Percentiles rank a stretch among this genome's conserved stretches.
Conservation (phyloP, 2,888 invertebrate genomes). For the Monoplex corrugatus region DNA sequence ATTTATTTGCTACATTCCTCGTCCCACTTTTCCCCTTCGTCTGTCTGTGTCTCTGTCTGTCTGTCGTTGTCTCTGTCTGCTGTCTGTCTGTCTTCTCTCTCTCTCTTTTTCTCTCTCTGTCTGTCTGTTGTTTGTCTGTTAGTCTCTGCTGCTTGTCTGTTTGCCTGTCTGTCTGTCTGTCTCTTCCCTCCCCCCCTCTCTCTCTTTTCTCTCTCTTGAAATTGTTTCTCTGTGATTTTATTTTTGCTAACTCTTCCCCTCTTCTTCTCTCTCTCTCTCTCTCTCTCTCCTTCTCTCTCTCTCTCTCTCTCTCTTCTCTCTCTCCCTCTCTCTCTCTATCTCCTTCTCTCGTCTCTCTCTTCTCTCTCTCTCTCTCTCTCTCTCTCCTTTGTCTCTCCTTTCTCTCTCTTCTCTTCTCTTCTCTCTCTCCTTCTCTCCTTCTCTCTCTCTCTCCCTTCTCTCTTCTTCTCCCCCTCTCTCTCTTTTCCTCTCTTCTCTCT, state of each 20-base stretch:
- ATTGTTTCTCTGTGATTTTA: slow-evolving; percentile 19
- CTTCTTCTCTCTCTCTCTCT: neutral
- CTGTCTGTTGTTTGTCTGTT: neutral
- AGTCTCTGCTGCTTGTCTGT: neutral
- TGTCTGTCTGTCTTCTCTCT: neutral
- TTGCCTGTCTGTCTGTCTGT: neutral
- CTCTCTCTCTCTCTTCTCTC: slow-evolving; percentile 3
- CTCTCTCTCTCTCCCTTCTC: neutral
- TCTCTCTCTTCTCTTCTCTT: neutral
- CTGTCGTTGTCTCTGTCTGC: neutral
- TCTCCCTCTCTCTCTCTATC: neutral
- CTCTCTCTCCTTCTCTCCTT: neutral
- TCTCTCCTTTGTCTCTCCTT: neutral
- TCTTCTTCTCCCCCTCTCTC: neutral
- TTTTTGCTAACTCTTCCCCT: too few relatives aligned
- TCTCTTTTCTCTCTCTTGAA: neutral
- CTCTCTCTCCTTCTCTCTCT: neutral
- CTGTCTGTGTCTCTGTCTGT: neutral
- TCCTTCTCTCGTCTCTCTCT: neutral
- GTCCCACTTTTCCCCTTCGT: neutral
- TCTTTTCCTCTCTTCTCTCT: neutral
- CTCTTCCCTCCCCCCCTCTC: slow-evolving; percentile 1
- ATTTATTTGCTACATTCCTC: neutral
- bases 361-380: neutral
- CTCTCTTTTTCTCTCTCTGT: neutral